phyloP scores from a whole-genome alignment of 1,140 invertebrate genomes.

The Eciton burchellii region DNA sequence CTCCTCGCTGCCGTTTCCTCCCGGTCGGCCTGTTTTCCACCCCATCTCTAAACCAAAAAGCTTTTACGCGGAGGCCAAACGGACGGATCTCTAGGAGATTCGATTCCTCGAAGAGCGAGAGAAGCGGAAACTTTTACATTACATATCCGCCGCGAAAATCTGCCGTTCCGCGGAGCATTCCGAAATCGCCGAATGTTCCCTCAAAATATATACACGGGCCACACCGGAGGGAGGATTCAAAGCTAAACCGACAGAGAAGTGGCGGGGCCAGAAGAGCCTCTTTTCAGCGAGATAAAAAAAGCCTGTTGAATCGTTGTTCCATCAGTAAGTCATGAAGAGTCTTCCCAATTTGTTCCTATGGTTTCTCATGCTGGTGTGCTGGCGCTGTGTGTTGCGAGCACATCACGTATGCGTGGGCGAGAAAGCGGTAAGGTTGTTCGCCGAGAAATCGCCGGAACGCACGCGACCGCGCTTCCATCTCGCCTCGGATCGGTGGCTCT shows the following conservation, averaged over 20 bases:
- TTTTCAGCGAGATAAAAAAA: no score
- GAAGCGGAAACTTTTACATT: slow-evolving; percentile 14
- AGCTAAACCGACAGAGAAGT: background rate
- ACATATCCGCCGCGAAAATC: background rate
- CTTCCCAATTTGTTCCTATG: background rate
- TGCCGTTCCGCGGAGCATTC: background rate
- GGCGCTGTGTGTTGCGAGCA: background rate
- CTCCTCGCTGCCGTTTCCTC: background rate
- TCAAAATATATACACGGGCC: background rate
- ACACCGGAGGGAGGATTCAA: no score
- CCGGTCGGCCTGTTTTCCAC: background rate
- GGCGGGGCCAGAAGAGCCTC: no score
- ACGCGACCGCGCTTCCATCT: slow-evolving; percentile 31
- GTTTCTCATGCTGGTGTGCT: no score
- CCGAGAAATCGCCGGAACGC: slow-evolving; percentile 14
- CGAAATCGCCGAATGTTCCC: background rate
- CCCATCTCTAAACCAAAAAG: slow-evolving; percentile 29
- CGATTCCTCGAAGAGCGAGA: background rate
- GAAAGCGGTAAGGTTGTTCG: slow-evolving; percentile 18
- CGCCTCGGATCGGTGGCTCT: slow-evolving; percentile 61
- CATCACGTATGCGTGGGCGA: slow-evolving; percentile 12
- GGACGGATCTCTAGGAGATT: slow-evolving; percentile 4
- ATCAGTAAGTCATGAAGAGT: background rate
- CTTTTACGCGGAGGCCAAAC: slow-evolving; percentile 26
- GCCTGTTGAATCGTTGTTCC: no score